phyloP scores from a whole-genome alignment of 2,888 invertebrate species.

The Xestia sexstrigata region DNA sequence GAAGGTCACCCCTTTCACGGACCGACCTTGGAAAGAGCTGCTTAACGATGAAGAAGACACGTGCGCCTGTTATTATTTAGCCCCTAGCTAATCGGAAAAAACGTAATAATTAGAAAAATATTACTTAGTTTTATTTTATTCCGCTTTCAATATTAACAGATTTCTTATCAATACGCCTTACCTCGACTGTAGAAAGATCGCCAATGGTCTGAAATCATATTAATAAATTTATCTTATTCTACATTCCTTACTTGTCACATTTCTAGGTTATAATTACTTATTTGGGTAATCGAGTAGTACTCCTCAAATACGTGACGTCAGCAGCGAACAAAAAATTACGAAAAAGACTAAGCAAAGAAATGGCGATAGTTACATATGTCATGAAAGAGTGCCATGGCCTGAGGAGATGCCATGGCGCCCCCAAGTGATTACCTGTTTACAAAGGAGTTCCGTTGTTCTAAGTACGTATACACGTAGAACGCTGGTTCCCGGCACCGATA shows the following conservation, averaged over 20 bases:
- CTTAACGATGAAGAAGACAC: too few relatives aligned
- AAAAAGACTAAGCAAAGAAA: not conserved
- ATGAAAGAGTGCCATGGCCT: not conserved
- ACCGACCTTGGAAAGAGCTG: too few relatives aligned
- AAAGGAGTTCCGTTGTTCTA: not conserved
- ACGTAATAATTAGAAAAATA: not conserved
- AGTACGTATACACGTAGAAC: too few relatives aligned
- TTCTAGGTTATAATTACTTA: not conserved
- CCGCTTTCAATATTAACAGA: not conserved
- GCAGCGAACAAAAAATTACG: not conserved
- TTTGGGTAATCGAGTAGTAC: too few relatives aligned
- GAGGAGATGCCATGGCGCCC: too few relatives aligned
- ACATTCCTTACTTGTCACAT: not conserved
- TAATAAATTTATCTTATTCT: not conserved
- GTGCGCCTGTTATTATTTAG: not conserved
- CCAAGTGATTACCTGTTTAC: not conserved
- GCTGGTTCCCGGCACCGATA: too few relatives aligned
- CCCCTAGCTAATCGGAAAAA: not conserved
- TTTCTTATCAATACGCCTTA: constrained; percentile 39
- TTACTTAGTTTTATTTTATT: not conserved
- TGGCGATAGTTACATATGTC: not conserved
- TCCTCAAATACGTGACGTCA: too few relatives aligned
- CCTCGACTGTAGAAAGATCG: constrained; percentile 73
- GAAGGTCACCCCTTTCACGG: too few relatives aligned
- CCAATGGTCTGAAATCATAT: constrained; percentile 65